Base-by-base conservation (phyloP, 2,113 vertebrate genomes). In the Eulemur macaco region DNA sequence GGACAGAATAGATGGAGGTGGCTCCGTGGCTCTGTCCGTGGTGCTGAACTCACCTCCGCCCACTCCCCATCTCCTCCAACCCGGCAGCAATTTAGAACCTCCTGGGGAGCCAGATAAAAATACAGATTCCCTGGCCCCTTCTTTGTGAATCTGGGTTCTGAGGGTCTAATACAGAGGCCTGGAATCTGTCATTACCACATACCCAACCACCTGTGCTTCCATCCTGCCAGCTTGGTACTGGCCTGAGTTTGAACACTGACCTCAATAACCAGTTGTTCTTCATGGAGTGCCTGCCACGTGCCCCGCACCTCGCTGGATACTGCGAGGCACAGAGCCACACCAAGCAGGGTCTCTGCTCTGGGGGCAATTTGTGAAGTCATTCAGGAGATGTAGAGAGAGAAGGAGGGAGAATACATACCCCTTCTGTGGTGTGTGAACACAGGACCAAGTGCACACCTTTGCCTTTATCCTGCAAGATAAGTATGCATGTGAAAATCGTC, bases 11-110 rank as follows among this genome's bases (percentile, higher is more conserved):
- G 20, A 54, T 0, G 6, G 34, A 54, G 12, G 63, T 1, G 0
- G 8, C 12, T 0, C 1, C 0, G 1, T 54, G 52, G 34, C 29
- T 93, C 95, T 98, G 95, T 98, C 97, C 98, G 15, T 58, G 98
- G 98, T 98, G 50, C 98, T 99, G 98, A 98, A 85, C 39, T 23
- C n/a, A 21, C 5, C 11, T 0, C 31, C 3, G 9, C 0, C 18
- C 14, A 29, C 23, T 47, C 10, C 23, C 1, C 14, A 10, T 50
- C 18, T 68, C 20, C 5, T 74, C 56, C 56, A 64, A 18, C 63
- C n/a, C 9, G 29, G 34, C 42, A 37, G 3, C 89, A 17, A 47
- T 4, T 71, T n/a, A 37, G 10, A 80, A 23, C 45, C n/a, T 73
- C 17, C 63, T 9, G 39, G 60, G 34, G 27, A 56, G 20, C 21